These are phyloP conservation scores for Myopa testacea DNA, from an alignment of 2,888 invertebrate genomes.

Conservation along the genomic window DNA sequence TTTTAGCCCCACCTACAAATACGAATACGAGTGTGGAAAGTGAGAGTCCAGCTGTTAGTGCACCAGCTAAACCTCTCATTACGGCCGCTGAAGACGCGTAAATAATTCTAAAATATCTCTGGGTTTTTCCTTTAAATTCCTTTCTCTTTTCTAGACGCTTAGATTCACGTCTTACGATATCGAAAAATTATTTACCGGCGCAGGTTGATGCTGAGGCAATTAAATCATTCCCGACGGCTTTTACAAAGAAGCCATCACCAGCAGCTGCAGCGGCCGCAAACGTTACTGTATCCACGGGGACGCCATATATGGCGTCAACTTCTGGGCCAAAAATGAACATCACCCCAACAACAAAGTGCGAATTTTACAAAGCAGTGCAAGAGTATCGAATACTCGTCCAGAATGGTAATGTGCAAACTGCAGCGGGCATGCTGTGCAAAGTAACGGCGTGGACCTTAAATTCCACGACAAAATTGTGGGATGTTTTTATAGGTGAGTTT, in stretches of 20 bases:
- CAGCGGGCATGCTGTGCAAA: constrained; percentile 73
- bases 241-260: constrained; percentile 44
- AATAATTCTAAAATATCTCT: constrained; percentile 5
- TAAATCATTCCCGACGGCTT: constrained; percentile 47
- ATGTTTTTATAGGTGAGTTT: constrained; percentile 74
- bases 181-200: constrained; percentile 41
- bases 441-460: constrained; percentile 71
- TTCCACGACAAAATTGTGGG: constrained; percentile 77
- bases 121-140: neutral
- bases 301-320: constrained; percentile 51
- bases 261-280: constrained; percentile 18
- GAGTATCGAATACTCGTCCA: constrained; percentile 70
- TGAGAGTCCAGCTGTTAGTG: constrained; percentile 18
- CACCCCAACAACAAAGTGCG: constrained; percentile 57
- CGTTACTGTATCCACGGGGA: constrained; percentile 27
- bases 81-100: constrained; percentile 57
- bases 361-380: constrained; percentile 67
- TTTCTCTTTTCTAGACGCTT: constrained; percentile 53
- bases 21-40: constrained; percentile 32
- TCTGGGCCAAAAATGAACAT: constrained; percentile 56
- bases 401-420: constrained; percentile 70
- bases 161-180: constrained; percentile 58
- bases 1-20: constrained; percentile 23
- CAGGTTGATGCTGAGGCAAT: constrained; percentile 45
- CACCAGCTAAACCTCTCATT: constrained; percentile 52